These are phyloP conservation scores for Phasia obesa DNA, from an alignment of 2,888 invertebrate species.

Conservation along the genomic window DNA sequence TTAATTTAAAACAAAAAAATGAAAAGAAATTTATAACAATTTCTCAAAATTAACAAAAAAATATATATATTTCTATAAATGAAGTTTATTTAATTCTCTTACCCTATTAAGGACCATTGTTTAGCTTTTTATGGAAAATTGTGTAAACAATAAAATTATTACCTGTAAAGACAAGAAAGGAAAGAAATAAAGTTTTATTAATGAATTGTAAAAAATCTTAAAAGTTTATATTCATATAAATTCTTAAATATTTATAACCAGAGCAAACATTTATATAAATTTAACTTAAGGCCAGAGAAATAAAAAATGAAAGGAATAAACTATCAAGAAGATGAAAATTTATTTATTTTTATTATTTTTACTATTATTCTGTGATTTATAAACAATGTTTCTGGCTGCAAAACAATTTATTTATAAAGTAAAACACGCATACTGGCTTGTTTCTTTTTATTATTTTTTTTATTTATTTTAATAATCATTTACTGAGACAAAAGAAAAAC, in stretches of 20 bases:
- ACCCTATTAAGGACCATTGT: constrained; percentile 3
- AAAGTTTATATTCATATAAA: not conserved
- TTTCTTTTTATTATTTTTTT: not conserved
- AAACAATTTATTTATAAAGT: constrained; percentile 48
- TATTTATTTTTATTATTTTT: constrained; percentile 44
- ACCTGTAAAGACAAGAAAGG: constrained; percentile 48
- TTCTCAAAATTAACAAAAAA: no score
- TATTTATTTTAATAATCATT: constrained; percentile 20
- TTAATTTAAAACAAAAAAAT: no score
- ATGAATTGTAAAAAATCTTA: constrained; percentile 13
- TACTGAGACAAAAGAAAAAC: not conserved
- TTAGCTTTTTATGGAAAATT: not conserved
- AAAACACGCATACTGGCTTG: constrained; percentile 37
- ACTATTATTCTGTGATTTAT: not conserved
- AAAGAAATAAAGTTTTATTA: constrained; percentile 16
- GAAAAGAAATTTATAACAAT: not conserved
- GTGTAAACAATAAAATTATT: constrained; percentile 19
- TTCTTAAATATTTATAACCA: not conserved
- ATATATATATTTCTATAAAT: not conserved
- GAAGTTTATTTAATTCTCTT: constrained; percentile 7
- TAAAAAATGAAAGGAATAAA: not conserved
- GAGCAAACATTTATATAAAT: not conserved
- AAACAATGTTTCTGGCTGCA: constrained; percentile 34
- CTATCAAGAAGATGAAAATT: constrained; percentile 49
- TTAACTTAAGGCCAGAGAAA: constrained; percentile 27